Conservation (phyloP, 2,888 invertebrate genomes). For the Drosophila basisetae region DNA sequence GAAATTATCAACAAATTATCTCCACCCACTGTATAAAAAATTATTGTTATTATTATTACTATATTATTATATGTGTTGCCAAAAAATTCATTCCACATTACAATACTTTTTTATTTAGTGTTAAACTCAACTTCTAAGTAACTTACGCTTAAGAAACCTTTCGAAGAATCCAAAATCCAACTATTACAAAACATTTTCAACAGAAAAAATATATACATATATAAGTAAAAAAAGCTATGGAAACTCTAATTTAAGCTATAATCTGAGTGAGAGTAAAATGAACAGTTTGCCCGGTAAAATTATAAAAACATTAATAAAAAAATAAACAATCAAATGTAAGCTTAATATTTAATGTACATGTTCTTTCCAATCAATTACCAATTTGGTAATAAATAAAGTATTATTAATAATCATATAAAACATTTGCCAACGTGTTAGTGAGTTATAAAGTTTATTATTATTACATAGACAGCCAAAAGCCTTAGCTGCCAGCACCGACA, state of each 20-base stretch:
- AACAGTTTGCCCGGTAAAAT: neutral
- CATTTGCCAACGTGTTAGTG: neutral
- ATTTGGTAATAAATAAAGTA: neutral
- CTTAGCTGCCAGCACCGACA: no score
- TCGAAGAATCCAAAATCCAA: neutral
- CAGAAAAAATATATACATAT: fast-evolving
- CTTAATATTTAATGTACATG: neutral
- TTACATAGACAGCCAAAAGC: neutral
- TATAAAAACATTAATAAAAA: neutral
- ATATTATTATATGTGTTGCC: no score
- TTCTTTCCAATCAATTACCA: neutral
- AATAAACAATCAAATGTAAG: neutral
- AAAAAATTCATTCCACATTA: no score
- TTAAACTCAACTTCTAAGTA: neutral
- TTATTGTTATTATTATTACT: neutral
- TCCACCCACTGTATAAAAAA: neutral
- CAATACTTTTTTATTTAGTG: neutral
- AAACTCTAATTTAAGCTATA: neutral
- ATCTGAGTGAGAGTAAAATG: neutral
- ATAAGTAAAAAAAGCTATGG: neutral
- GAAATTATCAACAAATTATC: neutral
- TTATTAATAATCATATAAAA: neutral
- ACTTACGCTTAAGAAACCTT: no score
- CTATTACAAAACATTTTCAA: neutral
- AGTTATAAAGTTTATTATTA: neutral